Evolutionary conservation across 2,888 invertebrate species (phyloP), one percentile per base, ranked within the genome.

Genomic region (Criorhina ranunculi): DNA sequence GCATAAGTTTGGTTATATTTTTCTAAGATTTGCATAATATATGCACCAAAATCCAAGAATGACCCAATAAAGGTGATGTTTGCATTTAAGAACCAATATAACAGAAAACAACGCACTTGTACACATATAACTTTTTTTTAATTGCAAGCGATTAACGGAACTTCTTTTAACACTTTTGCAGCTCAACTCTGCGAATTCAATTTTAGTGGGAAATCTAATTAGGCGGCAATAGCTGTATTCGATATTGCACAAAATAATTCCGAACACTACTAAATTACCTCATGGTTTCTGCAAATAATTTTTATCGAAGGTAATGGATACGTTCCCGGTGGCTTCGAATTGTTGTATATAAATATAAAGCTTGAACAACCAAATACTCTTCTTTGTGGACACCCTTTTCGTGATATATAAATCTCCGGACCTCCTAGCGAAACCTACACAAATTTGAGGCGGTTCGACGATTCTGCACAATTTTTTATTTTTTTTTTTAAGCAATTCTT

Each of bases 1-100:
- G 24, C 76, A 81, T 49, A 76, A 81, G 76, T 81, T 81, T 82
- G 81, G 77, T 82, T 76, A 75, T 55, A 75, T n/a, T 75, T 75
- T 51, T 15, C n/a, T 19, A 33, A 72, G 46, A 53, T 82, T 82
- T 82, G 82, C 77, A 82, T 82, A 82, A 82, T 81, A 81, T 62
- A 80, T 60, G 67, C 69, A 76, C 35, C 62, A 29, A 40, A 66
- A 44, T 46, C 12, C 31, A 70, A 57, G 55, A 15, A 69, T 75
- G 76, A 76, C 64, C 49, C 44, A 60, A 77, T 66, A 82, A 60
- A 77, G 70, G 70, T 53, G 66, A 59, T 57, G 59, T 66, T 59
- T 51, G 17, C 40, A 35, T 46, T 55, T 44, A 9, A 35, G 51
- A 37, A 17, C 44, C 11, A 15, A 55, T n/a, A 69, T 53, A 78